Base-by-base conservation (phyloP, 1,140 invertebrate genomes). In the Frieseomelitta varia region DNA sequence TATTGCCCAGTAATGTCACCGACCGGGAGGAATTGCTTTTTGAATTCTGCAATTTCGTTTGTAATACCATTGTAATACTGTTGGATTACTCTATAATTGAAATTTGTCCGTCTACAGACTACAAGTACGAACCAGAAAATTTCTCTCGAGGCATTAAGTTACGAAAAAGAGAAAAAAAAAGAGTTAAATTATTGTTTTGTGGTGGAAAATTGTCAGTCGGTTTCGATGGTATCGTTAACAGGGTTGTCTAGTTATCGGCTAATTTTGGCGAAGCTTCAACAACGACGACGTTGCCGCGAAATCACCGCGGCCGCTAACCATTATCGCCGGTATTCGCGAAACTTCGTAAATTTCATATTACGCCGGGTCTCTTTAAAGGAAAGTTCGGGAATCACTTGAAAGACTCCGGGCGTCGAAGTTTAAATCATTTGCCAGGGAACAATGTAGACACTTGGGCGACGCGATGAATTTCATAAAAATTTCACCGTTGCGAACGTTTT, bases 301-400 rank as follows among this genome's bases (percentile, higher is more conserved):
- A 81, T 81, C 79, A 67, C 72, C 47, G 72, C 39, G 69, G 27
- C 58, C 56, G 21, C 79, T 19, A 14, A n/a, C n/a, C 55, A 63
- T 81, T 81, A 81, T 73, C 39, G 24, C 1, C 6, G 17, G 24
- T 65, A n/a, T 56, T 67, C 58, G 30, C 12, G 80, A 77, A 82
- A 82, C 80, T 82, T 82, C 2, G 73, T 75, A 76, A 81, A 81
- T 81, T 76, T 82, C 51, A 34, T 68, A 68, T 82, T 81, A 77
- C 39, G n/a, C 34, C 24, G 51, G 24, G 80, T 63, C 80, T 56
- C 63, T 82, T 82, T 82, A 82, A 47, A 82, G 53, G 63, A 77
- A 82, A 82, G 73, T 82, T 82, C 51, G 73, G 63, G 39, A 82
- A 82, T 82, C 80, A 56, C 73, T 82, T 68, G 80, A 82, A 82